Base-by-base conservation (phyloP, 2,888 invertebrate species). In the Polylopha cassiicola region DNA sequence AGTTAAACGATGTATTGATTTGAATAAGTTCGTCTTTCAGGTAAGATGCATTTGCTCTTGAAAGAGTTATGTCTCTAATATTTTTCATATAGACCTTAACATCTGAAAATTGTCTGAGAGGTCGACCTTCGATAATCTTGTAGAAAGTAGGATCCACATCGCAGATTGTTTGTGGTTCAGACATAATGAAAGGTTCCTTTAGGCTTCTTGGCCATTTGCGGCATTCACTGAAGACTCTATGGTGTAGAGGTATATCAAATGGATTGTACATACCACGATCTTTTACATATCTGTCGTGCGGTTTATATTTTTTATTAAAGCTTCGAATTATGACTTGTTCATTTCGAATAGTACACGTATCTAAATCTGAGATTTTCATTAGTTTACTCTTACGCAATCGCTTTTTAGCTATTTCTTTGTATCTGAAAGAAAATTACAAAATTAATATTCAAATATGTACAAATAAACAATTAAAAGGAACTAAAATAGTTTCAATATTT, bases 41-140 rank as follows among this genome's bases (percentile, higher is more conserved):
- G 42, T 58, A 67, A 4, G 57, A 57, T 3, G 59, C 39, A 31
- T 59, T 53, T 2, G 65, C 56, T 50, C 44, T 58, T 4, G 44
- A 48, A 9, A 60, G 44, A 9, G 55, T 54, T 21, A 61, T 61
- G 20, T 61, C 53, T 32, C 62, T 51, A 11, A 67, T 43, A 32
- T 61, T 49, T 22, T 32, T 51, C 38, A 64, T 55, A 27, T 61
- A 62, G 3, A 55, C 48, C 44, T 65, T 66, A 2, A 59, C 43
- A 13, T 66, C 64, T 4, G 31, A 34, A 8, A 51, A 50, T 17
- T 51, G 55, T 27, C 62, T 49, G 4, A 67, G 13, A 3, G 62
- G 62, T 14, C 65, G 53, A 3, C 68, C 66, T 51, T 64, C 62
- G 10, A 65, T 47, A 13, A 53, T 33, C 45, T 59, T 59, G 39